Evolutionary conservation across 2,888 invertebrate genomes (phyloP).

Genomic region (Acanthopleura granulata): DNA sequence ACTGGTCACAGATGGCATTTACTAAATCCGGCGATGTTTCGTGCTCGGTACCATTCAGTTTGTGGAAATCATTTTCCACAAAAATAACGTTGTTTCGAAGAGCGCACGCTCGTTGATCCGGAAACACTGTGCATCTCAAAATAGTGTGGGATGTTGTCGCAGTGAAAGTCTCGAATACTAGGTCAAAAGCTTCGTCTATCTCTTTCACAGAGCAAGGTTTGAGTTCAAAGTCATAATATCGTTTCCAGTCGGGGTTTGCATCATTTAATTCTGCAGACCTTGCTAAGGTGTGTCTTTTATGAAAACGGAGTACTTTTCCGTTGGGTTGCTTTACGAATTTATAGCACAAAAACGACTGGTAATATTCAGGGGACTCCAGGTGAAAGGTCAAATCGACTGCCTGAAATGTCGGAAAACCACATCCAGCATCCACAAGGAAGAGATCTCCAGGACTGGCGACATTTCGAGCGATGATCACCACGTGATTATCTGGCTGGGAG

Average conservation of each 20-base stretch:
- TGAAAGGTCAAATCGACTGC: constrained; percentile 35
- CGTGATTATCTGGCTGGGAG: constrained; percentile 32
- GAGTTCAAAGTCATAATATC: constrained; percentile 30
- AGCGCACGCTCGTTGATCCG: constrained; percentile 28
- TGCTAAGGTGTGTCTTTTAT: constrained; percentile 5
- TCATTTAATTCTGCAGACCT: too few relatives aligned
- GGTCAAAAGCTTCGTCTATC: constrained; percentile 32
- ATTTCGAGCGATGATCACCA: constrained; percentile 30
- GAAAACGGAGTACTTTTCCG: constrained; percentile 34
- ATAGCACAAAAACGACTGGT: constrained; percentile 36
- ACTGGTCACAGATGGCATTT: not conserved
- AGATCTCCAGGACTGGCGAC: constrained; percentile 31
- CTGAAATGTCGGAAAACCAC: constrained; percentile 37
- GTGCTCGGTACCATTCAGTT: constrained; percentile 11
- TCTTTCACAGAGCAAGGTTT: constrained; percentile 21
- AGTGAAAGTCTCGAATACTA: constrained; percentile 26
- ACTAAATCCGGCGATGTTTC: constrained; percentile 18
- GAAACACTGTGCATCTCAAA: constrained; percentile 29
- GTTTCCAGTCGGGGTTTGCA: constrained; percentile 29
- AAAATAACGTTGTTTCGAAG: constrained; percentile 30
- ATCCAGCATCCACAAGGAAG: constrained; percentile 32
- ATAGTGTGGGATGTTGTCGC: constrained; percentile 28
- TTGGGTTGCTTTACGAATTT: constrained; percentile 33
- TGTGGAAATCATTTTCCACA: constrained; percentile 27
- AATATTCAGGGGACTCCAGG: constrained; percentile 31